Percentiles rank a stretch among this genome's conserved stretches.
phyloP scores from a whole-genome alignment of 2,113 vertebrate genomes.

The rat (Rattus norvegicus) region DNA sequence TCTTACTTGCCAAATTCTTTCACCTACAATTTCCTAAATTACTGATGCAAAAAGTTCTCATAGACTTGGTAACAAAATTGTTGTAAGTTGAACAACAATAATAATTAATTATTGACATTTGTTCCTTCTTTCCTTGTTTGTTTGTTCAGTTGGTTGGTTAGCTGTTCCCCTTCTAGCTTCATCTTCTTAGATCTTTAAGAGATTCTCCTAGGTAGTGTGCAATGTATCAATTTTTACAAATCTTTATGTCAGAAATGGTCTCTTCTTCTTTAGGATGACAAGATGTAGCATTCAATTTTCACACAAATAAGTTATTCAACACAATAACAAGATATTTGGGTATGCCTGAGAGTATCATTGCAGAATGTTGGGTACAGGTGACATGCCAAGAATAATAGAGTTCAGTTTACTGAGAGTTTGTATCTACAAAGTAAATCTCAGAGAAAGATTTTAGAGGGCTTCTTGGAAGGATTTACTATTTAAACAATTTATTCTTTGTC shows the following conservation, averaged over 20 bases:
- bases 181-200: conserved; percentile 38
- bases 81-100: neutral
- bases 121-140: neutral
- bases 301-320: conserved; percentile 5
- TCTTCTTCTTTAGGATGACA: conserved; percentile 42
- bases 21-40: neutral
- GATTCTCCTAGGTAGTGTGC: neutral
- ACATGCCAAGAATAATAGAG: conserved; percentile 51
- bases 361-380: neutral
- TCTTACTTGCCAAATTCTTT: neutral
- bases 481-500: conserved; percentile 78
- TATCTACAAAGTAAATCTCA: conserved; percentile 67
- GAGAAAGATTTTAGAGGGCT: conserved; percentile 59
- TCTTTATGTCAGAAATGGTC: neutral
- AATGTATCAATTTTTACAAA: conserved; percentile 34
- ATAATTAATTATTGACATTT: neutral
- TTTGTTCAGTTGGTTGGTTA: neutral
- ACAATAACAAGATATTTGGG: conserved; percentile 12
- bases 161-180: neutral
- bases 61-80: neutral
- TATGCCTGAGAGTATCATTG: neutral
- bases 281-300: neutral
- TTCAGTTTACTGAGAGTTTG: conserved; percentile 59
- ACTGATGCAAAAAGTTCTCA: neutral
- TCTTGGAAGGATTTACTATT: conserved; percentile 75